Conservation (phyloP, 2,797 vertebrate genomes). For the Dendrocincla tyrannina region DNA sequence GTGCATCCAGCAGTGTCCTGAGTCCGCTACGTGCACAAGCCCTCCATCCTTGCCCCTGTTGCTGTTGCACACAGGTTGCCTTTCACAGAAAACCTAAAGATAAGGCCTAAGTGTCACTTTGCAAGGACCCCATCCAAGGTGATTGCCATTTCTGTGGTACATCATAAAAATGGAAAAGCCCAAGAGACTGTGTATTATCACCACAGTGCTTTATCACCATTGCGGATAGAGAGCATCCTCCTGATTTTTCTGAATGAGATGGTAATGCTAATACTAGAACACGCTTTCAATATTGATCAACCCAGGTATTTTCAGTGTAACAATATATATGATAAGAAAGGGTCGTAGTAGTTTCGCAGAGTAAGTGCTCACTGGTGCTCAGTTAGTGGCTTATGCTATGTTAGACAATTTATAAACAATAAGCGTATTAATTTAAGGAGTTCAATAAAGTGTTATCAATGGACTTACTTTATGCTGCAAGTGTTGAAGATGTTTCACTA, state of each 20-base stretch:
- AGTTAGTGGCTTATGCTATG: background rate
- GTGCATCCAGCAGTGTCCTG: background rate
- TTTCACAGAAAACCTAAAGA: background rate
- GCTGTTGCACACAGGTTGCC: background rate
- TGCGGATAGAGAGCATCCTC: background rate
- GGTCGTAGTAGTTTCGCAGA: accelerated
- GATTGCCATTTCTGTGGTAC: accelerated
- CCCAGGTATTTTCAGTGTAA: background rate
- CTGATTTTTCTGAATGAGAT: background rate
- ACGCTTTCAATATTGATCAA: background rate
- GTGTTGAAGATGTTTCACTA: background rate
- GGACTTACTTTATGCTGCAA: background rate
- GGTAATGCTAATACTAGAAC: background rate
- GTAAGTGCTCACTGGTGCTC: background rate
- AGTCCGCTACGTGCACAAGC: accelerated
- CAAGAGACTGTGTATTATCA: no score
- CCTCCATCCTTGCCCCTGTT: accelerated
- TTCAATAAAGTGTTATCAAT: background rate
- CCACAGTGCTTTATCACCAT: no score
- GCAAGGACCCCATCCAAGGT: background rate
- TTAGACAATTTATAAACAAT: background rate
- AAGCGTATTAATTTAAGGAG: background rate
- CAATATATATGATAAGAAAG: background rate
- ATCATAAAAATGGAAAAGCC: background rate
- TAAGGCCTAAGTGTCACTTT: background rate